Base-by-base conservation (phyloP, 2,888 invertebrate genomes). In the Caenorhabditis sp. region DNA sequence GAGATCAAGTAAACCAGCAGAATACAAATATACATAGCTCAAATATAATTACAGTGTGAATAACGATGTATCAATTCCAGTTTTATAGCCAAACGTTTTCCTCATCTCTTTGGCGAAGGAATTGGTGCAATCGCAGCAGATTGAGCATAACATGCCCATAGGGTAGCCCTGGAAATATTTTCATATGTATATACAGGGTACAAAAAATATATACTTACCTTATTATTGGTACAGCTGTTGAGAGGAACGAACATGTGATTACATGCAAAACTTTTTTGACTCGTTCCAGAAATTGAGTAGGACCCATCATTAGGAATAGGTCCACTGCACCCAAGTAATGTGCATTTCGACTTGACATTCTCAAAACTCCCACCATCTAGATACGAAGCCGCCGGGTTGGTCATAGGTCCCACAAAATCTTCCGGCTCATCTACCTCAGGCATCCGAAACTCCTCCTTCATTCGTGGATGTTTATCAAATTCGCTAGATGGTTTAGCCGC, bases 131-230 rank as follows among this genome's bases (percentile, higher is more conserved):
- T 85, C 85, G 63, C 85, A 85, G 73, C 85, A 85, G 53, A 85
- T 80, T 21, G 80, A 80, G 77, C 85, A 85, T 21, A 84, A 67
- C 85, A 85, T 85, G 49, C 85, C 85, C 73, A 84, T 79, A 23
- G 84, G 84, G 67, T 85, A 85, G 61, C 83, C 83, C 25, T 31
- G 31, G 31, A 31, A 31, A 31, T 7, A 31, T 7, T 31, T 31
- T 31, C 31, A 31, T n/a, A 31, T 31, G 31, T 31, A 31, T 7
- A 31, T 31, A 31, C 5, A 31, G 31, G 4, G 31, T 10, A 10
- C 31, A 31, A 31, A 10, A 31, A 31, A 31, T 7, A 31, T 7
- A 31, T 31, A 10, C 31, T 31, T 10, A 31, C 31, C 31, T 74
- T 74, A 67, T 73, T 74, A 67, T 81, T 78, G 38, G 76, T 68